phyloP scores from a whole-genome alignment of 2,113 vertebrate genomes.

The Pachypanchax playfairii region DNA sequence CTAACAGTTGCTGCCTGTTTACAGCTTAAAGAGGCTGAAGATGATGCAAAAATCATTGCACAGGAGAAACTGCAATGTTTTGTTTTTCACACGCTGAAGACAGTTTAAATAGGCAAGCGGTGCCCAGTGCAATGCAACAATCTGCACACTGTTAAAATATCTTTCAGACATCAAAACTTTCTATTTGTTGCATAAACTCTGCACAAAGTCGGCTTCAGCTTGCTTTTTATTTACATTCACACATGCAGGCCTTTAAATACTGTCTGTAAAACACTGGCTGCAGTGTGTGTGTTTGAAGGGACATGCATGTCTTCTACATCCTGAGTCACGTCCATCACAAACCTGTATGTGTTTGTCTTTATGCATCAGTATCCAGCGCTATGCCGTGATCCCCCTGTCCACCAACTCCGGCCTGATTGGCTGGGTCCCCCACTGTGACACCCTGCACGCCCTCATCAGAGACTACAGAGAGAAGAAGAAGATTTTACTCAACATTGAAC shows the following conservation, averaged over 20 bases:
- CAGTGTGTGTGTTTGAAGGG: too few species aligned
- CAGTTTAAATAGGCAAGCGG: background rate
- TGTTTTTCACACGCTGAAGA: background rate
- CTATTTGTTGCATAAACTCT: background rate
- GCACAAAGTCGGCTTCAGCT: background rate
- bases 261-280: background rate
- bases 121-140: background rate
- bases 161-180: background rate
- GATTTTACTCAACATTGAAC: slow-evolving; percentile 98
- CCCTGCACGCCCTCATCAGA: slow-evolving; percentile 94
- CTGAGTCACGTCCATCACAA: background rate
- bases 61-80: background rate
- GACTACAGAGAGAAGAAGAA: slow-evolving; percentile 99
- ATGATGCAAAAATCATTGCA: too few species aligned
- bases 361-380: slow-evolving; percentile 91
- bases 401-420: slow-evolving; percentile 98
- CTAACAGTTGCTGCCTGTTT: background rate
- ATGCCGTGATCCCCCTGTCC: slow-evolving; percentile 95
- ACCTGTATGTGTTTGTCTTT: slow-evolving; percentile 4
- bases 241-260: background rate
- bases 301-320: background rate
- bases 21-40: background rate
- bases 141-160: background rate
- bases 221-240: background rate
- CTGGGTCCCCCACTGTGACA: slow-evolving; percentile 99